Evolutionary conservation across 2,797 vertebrate species (phyloP).

Genomic region (Hephaestus fuliginosus): DNA sequence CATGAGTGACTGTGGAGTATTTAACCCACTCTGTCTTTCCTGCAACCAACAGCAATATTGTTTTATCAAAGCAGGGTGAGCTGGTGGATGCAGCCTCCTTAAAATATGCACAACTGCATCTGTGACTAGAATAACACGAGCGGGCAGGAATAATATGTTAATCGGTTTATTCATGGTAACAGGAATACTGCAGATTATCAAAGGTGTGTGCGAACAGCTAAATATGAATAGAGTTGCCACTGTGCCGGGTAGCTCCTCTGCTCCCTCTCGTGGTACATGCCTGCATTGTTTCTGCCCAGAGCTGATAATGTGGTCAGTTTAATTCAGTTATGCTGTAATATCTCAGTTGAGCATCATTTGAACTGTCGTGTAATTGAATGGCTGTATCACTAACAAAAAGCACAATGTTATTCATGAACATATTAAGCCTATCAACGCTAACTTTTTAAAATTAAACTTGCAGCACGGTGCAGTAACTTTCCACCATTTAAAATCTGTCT

Average conservation of each 20-base stretch:
- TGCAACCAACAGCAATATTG: neutral
- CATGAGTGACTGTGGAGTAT: constrained; percentile 35
- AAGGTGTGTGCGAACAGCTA: constrained; percentile 39
- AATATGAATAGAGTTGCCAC: constrained; percentile 19
- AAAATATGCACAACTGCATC: constrained; percentile 20
- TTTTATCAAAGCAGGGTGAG: constrained; percentile 15
- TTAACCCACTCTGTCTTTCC: constrained; percentile 28
- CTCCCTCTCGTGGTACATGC: constrained; percentile 63
- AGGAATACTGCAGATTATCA: constrained; percentile 50
- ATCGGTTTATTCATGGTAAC: constrained; percentile 50
- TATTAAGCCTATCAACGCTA: neutral
- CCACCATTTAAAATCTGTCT: neutral
- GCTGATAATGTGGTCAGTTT: constrained; percentile 34
- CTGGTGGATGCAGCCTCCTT: constrained; percentile 17
- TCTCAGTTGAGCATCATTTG: constrained; percentile 7
- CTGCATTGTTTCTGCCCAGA: constrained; percentile 37
- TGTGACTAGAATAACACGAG: constrained; percentile 34
- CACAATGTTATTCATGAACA: neutral
- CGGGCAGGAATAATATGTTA: constrained; percentile 28
- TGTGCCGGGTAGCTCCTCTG: constrained; percentile 38
- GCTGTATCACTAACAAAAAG: neutral
- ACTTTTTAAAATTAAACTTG: neutral
- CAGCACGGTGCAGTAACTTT: neutral
- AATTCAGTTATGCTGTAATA: constrained; percentile 15
- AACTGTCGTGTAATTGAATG: constrained; percentile 2